Evolutionary conservation across 2,113 vertebrate species (phyloP), one percentile per base, ranked within the genome.

Genomic region (Pangasianodon hypophthalmus): DNA sequence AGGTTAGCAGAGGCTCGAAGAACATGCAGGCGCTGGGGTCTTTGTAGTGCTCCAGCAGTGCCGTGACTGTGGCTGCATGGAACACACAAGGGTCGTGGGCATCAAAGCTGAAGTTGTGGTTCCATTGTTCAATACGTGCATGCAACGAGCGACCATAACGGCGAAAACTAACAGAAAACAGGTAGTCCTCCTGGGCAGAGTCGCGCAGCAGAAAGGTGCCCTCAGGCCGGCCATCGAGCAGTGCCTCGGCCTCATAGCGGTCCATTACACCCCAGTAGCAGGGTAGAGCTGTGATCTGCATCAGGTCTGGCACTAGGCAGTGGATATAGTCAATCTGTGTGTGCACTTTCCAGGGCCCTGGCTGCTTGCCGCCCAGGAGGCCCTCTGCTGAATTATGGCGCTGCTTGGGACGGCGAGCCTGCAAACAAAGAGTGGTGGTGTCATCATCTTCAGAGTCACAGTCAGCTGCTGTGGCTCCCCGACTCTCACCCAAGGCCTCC

Each of bases 211-310:
- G 96, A 94, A 99, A 99, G n/a, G 98, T 99, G 94, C 98, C 98
- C 94, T 99, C 98, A 0, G 98, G 98, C 67, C 98, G 97, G 83
- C 98, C 98, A 79, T 99, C 98, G 46, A 99, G 96, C 93, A 99
- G 96, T 0, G 98, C 97, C 94, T 99, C 98, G 0, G 98, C 98
- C 93, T 99, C 97, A 0, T 99, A 99, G 8, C 98, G 98, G 96
- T 99, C 98, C 98, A 99, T 99, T 87, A 99, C 98, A 0, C 98
- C 98, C 98, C 98, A 99, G 95, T 99, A 99, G 69, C 98, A 99
- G 0, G 98, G 97, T 90, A 99, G 97, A 26, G 98, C 96, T 18
- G 97, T 98, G 92, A 99, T 99, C 91, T 98, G 97, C 90, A 98
- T 95, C 69, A 99, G 94, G 93, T 99, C 98, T 0, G 98, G 98